Base-by-base conservation (phyloP, 2,888 invertebrate genomes). In the Sceliomorpha sp. region DNA sequence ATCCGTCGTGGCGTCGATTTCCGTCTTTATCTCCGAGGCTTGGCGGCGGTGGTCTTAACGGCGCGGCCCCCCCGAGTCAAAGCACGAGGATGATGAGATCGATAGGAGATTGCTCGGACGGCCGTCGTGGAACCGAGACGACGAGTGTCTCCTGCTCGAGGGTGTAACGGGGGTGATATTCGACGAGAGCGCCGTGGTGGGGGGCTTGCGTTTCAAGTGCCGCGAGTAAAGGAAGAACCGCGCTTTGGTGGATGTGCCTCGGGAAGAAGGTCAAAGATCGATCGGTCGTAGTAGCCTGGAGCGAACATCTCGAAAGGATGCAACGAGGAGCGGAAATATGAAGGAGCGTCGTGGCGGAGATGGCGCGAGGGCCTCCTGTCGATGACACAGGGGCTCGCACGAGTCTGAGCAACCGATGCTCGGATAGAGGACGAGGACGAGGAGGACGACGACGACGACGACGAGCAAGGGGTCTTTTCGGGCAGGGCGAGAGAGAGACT, bases 181-280 rank as follows among this genome's bases (percentile, higher is more conserved):
- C n/a, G 42, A 37, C 13, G 47, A 29, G 31, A 7, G 27, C 10
- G 27, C 5, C 6, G 26, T 7, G 20, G 31, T 5, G 8, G 29
- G 13, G 10, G 4, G 12, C n/a, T n/a, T n/a, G n/a, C n/a, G n/a
- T n/a, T n/a, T n/a, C n/a, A n/a, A n/a, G n/a, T n/a, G n/a, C n/a
- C n/a, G n/a, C n/a, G n/a, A n/a, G n/a, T n/a, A n/a, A n/a, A n/a
- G n/a, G n/a, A n/a, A n/a, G n/a, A n/a, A n/a, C n/a, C n/a, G 31
- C 8, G 0, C 10, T n/a, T 31, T 10, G 10, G 32, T 29, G 3
- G 36, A n/a, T 36, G 68, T 68, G n/a, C 34, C 47, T 15, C 42
- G 60, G 71, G 76, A 79, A 80, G 77, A 80, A 75, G 78, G 79
- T 79, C 77, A 78, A 78, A 79, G 76, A 83, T 82, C 79, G 82